Evolutionary conservation across 2,113 vertebrate species (phyloP).

Genomic region (Tupaia tana): DNA sequence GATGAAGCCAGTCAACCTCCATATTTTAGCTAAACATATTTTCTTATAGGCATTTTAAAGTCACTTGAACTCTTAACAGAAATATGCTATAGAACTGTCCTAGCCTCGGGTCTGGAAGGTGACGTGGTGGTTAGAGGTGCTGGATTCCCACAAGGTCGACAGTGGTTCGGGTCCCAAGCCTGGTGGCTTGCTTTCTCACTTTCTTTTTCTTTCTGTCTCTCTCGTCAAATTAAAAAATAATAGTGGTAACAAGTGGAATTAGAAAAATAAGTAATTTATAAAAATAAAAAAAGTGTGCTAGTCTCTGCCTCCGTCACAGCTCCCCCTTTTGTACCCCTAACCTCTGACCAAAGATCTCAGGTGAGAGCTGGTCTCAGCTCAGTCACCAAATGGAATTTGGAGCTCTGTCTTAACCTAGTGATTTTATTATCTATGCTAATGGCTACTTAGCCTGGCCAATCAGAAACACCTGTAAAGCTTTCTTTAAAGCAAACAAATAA

Average conservation of each 20-base stretch:
- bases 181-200: too few species aligned
- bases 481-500: neutral
- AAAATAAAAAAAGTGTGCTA: neutral
- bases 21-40: neutral
- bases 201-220: too few species aligned
- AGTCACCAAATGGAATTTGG: neutral
- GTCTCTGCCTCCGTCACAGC: neutral
- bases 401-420: neutral
- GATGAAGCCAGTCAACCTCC: neutral
- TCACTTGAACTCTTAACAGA: neutral
- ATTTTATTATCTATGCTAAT: neutral
- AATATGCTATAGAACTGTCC: neutral
- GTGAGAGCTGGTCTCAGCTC: neutral
- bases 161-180: too few species aligned
- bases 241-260: too few species aligned
- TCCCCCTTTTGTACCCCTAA: neutral
- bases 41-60: constrained; percentile 3
- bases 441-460: neutral
- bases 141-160: too few species aligned
- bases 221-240: too few species aligned
- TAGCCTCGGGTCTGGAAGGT: neutral
- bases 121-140: too few species aligned
- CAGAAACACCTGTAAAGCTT: neutral
- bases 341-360: neutral
- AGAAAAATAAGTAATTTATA: too few species aligned